These are phyloP conservation scores for Anagrus nilaparvatae DNA, from an alignment of 1,140 invertebrate species.

Conservation along the genomic window DNA sequence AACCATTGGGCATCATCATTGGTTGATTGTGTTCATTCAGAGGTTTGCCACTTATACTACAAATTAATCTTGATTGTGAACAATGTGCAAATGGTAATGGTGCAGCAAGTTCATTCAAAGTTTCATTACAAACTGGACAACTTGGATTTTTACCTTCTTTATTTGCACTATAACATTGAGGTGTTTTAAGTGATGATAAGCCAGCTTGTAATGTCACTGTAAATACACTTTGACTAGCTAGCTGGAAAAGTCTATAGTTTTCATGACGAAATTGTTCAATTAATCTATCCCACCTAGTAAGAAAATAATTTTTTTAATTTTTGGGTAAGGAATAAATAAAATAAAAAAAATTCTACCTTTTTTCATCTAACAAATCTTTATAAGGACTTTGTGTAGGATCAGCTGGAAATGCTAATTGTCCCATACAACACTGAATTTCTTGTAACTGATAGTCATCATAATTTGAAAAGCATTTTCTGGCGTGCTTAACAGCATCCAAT, in stretches of 20 bases:
- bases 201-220: constrained; percentile 86
- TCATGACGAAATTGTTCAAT: constrained; percentile 87
- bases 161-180: constrained; percentile 63
- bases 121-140: constrained; percentile 88
- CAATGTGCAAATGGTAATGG: constrained; percentile 91
- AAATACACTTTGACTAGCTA: constrained; percentile 84
- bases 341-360: constrained; percentile 26
- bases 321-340: background rate
- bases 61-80: constrained; percentile 88
- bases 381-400: constrained; percentile 65
- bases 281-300: constrained; percentile 65
- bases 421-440: constrained; percentile 91
- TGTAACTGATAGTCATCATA: constrained; percentile 78
- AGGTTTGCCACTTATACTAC: constrained; percentile 81
- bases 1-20: constrained; percentile 96
- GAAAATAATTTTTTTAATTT: constrained; percentile 5
- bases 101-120: constrained; percentile 77
- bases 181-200: constrained; percentile 90
- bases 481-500: constrained; percentile 87
- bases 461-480: constrained; percentile 81
- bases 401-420: constrained; percentile 80
- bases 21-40: constrained; percentile 97
- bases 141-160: constrained; percentile 63
- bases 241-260: constrained; percentile 88
- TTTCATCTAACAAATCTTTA: constrained; percentile 56